Evolutionary conservation across 1,140 invertebrate genomes (phyloP), one percentile per base, ranked within the genome.

Genomic region (Trissolcus basalis): DNA sequence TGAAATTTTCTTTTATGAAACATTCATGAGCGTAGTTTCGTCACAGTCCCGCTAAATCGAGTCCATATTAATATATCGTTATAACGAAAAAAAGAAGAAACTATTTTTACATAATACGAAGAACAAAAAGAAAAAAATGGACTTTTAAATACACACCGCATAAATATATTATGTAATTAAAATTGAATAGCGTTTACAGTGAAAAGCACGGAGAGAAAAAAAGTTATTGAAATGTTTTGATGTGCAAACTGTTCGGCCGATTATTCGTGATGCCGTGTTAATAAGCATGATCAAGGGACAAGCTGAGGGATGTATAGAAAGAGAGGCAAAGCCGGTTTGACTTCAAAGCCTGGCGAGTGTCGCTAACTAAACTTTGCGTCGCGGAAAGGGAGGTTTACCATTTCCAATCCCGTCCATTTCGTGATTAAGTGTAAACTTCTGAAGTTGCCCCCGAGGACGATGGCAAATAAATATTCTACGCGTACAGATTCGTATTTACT

Each of bases 351-450:
- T 32, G 32, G 48, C 79, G 82, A 83, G 83, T 86, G 83, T 86
- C 83, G 79, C 82, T 85, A 86, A 86, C 84, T 86, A 85, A 86
- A 86, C 81, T 86, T 79, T 73, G 64, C 43, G 32, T 67, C 48
- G 65, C 58, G 16, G 50, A 44, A 44, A 27, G 70, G 36, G 82
- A 79, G 58, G 54, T 85, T 86, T 84, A 81, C 82, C 83, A 79
- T 84, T 86, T 86, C 80, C 82, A 83, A 86, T 85, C 73, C 79
- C 67, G 82, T 86, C 85, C 85, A 86, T 86, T 86, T 86, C 83
- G 75, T 86, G 85, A 86, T 86, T 86, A 86, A 86, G 84, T 82
- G 84, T 82, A 86, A 86, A 86, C 84, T 86, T 85, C 73, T 84
- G 80, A 84, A 85, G 83, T 82, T 81, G 70, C 78, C 81, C 78